phyloP scores from a whole-genome alignment of 2,888 invertebrate species.

The Pseudococcus longispinus region DNA sequence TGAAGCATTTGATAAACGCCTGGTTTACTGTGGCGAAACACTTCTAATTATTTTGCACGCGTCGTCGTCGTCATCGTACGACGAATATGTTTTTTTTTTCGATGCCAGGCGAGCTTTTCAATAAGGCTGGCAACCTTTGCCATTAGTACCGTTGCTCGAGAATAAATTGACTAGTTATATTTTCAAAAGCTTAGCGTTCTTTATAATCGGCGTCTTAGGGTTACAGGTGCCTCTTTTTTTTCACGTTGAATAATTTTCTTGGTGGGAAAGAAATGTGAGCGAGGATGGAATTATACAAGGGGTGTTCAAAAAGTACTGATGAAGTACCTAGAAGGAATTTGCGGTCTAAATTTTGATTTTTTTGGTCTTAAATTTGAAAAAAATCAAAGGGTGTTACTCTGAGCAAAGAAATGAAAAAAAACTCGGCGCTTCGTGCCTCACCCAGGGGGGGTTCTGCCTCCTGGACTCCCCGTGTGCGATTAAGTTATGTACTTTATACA shows the following conservation, averaged over 20 bases:
- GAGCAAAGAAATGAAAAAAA: too few species aligned
- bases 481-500: too few species aligned
- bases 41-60: slow-evolving; percentile 8
- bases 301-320: too few species aligned
- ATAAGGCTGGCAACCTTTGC: background rate
- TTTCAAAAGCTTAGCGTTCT: background rate
- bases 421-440: too few species aligned
- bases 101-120: background rate
- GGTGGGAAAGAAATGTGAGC: background rate
- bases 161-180: background rate
- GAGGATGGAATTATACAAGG: background rate
- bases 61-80: background rate
- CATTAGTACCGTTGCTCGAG: background rate
- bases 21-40: background rate
- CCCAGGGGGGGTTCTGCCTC: too few species aligned
- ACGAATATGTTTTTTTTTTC: background rate
- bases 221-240: background rate
- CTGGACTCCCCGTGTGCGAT: too few species aligned
- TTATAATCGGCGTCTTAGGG: background rate
- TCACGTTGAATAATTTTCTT: background rate
- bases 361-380: too few species aligned
- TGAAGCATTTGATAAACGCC: slow-evolving; percentile 8
- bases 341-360: too few species aligned
- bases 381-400: too few species aligned
- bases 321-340: too few species aligned